These are phyloP conservation scores for Ditula angustiorana DNA, from an alignment of 2,888 invertebrate species.

Conservation along the genomic window DNA sequence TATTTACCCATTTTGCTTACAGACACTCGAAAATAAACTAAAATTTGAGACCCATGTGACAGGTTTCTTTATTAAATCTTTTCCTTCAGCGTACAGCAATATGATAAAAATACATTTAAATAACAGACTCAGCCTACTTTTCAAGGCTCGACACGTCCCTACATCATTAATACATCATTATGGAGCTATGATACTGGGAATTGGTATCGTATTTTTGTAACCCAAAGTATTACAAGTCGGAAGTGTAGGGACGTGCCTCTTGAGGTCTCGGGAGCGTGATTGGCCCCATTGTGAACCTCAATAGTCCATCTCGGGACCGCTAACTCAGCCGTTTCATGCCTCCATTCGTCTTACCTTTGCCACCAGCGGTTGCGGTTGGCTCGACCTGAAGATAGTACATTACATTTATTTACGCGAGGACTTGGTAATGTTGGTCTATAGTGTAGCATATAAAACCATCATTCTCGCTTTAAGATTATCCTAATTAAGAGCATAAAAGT, in stretches of 20 bases:
- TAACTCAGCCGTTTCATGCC: slow-evolving; percentile 63
- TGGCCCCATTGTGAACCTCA: slow-evolving; percentile 79
- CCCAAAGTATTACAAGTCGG: slow-evolving; percentile 56
- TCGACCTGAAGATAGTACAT: slow-evolving; percentile 1
- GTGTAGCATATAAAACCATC: too few species aligned
- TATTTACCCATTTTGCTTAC: too few species aligned
- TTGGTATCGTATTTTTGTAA: slow-evolving; percentile 37
- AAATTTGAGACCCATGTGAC: too few species aligned
- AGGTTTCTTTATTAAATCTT: too few species aligned
- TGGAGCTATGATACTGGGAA: slow-evolving; percentile 23
- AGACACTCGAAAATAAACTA: too few species aligned
- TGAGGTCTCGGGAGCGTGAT: slow-evolving; percentile 72
- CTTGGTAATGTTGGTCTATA: too few species aligned
- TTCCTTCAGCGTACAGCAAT: too few species aligned
- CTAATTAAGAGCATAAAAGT: too few species aligned
- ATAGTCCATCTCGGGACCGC: slow-evolving; percentile 71
- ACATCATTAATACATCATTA: slow-evolving; percentile 32
- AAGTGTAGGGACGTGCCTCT: slow-evolving; percentile 72
- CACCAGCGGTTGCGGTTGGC: slow-evolving; percentile 30
- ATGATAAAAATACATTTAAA: background rate
- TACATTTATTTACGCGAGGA: background rate
- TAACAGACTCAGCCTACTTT: slow-evolving; percentile 12
- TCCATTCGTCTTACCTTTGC: slow-evolving; percentile 43
- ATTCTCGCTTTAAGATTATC: too few species aligned
- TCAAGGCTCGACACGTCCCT: slow-evolving; percentile 22